Conservation (phyloP, 1,140 invertebrate species). For the Drepana arcuata region DNA sequence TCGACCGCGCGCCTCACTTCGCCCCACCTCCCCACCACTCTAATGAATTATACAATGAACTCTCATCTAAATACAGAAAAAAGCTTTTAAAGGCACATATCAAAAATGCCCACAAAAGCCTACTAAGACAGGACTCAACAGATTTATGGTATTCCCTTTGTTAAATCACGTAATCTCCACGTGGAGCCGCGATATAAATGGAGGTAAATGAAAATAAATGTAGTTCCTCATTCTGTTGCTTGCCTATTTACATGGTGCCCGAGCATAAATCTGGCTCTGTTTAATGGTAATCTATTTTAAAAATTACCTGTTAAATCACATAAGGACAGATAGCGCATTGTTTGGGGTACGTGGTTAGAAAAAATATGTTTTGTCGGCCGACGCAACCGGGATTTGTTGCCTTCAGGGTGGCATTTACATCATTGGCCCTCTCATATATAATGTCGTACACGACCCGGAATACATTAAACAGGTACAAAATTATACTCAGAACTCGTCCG, state of each 20-base stretch:
- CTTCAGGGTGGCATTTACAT: slow-evolving; percentile 56
- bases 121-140: slow-evolving; percentile 63
- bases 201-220: slow-evolving; percentile 70
- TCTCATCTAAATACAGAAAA: slow-evolving; percentile 72
- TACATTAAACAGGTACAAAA: slow-evolving; percentile 26
- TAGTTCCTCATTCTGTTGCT: slow-evolving; percentile 67
- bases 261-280: slow-evolving; percentile 52
- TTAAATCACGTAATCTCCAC: slow-evolving; percentile 71
- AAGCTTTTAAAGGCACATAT: slow-evolving; percentile 72
- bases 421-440: slow-evolving; percentile 50
- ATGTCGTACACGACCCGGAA: slow-evolving; percentile 23
- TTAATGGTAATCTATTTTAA: slow-evolving; percentile 61
- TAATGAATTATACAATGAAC: slow-evolving; percentile 72
- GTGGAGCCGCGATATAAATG: slow-evolving; percentile 65
- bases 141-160: slow-evolving; percentile 69
- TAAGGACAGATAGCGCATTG: slow-evolving; percentile 64
- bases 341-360: slow-evolving; percentile 45
- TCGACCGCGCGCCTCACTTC: slow-evolving; percentile 51
- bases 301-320: slow-evolving; percentile 70
- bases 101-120: slow-evolving; percentile 70
- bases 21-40: slow-evolving; percentile 51
- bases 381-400: slow-evolving; percentile 48
- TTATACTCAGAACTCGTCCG: no score
- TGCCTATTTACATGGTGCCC: slow-evolving; percentile 59
- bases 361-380: slow-evolving; percentile 59